Base-by-base conservation (phyloP, 2,888 invertebrate genomes). In the Lomographa bimaculata region DNA sequence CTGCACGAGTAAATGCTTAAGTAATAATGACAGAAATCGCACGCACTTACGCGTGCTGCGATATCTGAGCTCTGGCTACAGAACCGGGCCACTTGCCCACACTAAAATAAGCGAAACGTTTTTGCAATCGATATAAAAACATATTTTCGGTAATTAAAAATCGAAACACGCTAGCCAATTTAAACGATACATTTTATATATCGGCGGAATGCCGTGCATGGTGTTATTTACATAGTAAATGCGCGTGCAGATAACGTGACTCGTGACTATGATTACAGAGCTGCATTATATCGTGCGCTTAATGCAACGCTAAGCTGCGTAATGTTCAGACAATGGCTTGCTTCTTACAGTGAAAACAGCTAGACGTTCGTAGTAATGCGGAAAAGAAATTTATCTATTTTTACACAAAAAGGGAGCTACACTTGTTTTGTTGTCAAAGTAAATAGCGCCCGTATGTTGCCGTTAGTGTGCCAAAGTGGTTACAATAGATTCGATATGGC, bases 231-330 rank as follows among this genome's bases (percentile, higher is more conserved):
- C 72, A 71, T 69, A 77, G 77, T 58, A 45, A 73, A 68, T 66
- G 66, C 71, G 75, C 75, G 72, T 76, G 74, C 66, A 60, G 62
- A 66, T 78, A 74, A 72, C 68, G 71, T 69, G 72, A 63, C 71
- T 80, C 71, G 79, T 73, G 72, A 71, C 74, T 71, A 60, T 76
- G 76, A 81, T 81, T 79, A 75, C 70, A 74, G 72, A 69, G 68
- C 64, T 61, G 75, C 69, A 69, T 70, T 75, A 67, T 77, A 72
- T 71, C 72, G 73, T 72, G 77, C 69, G 68, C 69, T 70, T 75
- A 81, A 78, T 81, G 74, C 69, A 74, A 74, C 65, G 64, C 65
- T 66, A 54, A 64, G 59, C 79, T 74, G 71, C 71, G 71, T 80
- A 74, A 76, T 78, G 67, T 65, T 63, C 68, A 71, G 63, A 80